Base-by-base conservation (phyloP, 1,140 invertebrate species). In the Coptotermes formosanus region DNA sequence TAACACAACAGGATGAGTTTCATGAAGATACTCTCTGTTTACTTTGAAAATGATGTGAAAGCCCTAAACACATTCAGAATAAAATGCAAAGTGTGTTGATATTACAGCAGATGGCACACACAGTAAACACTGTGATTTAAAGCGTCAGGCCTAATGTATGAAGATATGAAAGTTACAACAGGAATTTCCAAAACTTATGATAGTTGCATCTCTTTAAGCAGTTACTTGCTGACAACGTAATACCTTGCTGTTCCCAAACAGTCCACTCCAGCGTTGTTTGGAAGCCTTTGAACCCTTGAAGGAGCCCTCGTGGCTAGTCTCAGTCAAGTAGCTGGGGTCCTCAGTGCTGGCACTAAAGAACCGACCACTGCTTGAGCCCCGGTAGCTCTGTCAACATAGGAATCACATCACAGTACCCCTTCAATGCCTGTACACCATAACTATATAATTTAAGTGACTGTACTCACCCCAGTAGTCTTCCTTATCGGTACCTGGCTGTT, bases 331-430 rank as follows among this genome's bases (percentile, higher is more conserved):
- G 84, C 90, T 92, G 44, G 92, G 90, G 85, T 94, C 94, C 88
- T 94, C 93, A 9, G 93, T 94, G 84, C 93, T 94, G 21, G 92
- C 92, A 90, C 93, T 94, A 89, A 94, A 94, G 89, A 94, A 94
- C 85, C 92, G 91, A 55, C 92, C 90, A 55, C 92, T 90, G 48
- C 92, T 91, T 69, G 83, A 87, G 75, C 90, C 89, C 55, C 92
- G 91, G 89, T 92, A 93, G 88, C 91, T 93, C 93, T 93, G 88
- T 75, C 25, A 11, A 8, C 12, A 64, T 16, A n/a, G 19, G 12
- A 64, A 64, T 21, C 59, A 64, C 14, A 23, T 64, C 45, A 7
- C 19, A 64, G 25, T 19, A 64, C 19, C 7, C 19, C 19, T 64
- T 23, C 59, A 64, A 64, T 16, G 7, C 25, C 25, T 64, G 6